These are phyloP conservation scores for Nephrocerus scutellatus DNA, from an alignment of 2,888 invertebrate species.

Conservation along the genomic window DNA sequence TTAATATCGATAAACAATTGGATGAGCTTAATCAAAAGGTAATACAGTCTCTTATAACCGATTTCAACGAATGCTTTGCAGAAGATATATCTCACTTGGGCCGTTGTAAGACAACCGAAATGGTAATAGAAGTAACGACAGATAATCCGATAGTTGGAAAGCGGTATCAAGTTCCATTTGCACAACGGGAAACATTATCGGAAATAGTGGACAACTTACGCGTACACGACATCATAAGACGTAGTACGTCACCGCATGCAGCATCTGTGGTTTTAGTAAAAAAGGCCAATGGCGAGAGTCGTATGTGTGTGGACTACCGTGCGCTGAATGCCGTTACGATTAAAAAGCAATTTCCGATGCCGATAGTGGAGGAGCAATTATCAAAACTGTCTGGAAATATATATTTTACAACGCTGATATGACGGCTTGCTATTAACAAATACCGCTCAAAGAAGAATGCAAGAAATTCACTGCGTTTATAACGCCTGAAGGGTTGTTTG, in stretches of 20 bases:
- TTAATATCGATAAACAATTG: conserved; percentile 5
- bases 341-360: conserved; percentile 15
- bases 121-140: conserved; percentile 15
- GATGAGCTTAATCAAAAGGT: conserved; percentile 1
- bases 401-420: conserved; percentile 32
- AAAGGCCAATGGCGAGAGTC: conserved; percentile 16
- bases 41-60: conserved; percentile 1
- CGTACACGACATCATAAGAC: conserved; percentile 13
- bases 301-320: conserved; percentile 19
- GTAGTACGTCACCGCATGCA: conserved; percentile 16
- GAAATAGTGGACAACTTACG: conserved; percentile 11
- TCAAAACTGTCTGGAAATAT: conserved; percentile 21
- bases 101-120: conserved; percentile 14
- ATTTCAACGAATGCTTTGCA: conserved; percentile 14
- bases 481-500: conserved; percentile 32
- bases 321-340: conserved; percentile 12
- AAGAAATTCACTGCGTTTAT: conserved; percentile 31
- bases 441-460: conserved; percentile 19
- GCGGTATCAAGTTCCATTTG: conserved; percentile 19
- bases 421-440: conserved; percentile 30
- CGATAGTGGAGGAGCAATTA: conserved; percentile 13
- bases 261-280: conserved; percentile 16
- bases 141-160: conserved; percentile 18
- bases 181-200: conserved; percentile 8
- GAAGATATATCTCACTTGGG: conserved; percentile 12